These are phyloP conservation scores for Bibio marci DNA, from an alignment of 2,888 invertebrate genomes.

Conservation along the genomic window DNA sequence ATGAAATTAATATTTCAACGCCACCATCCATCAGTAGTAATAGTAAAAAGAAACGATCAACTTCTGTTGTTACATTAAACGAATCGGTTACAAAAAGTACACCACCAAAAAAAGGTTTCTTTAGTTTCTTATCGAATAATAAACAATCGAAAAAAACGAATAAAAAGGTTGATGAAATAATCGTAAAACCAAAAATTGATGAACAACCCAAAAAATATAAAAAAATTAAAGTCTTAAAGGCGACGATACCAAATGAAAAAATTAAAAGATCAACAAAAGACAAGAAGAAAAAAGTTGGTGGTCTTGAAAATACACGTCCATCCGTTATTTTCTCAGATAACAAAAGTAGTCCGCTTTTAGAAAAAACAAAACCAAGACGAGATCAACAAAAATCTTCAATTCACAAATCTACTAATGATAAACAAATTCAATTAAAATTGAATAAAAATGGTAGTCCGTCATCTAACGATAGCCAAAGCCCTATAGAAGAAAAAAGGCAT, in stretches of 20 bases:
- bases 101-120: conserved; percentile 1
- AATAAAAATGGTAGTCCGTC: no score
- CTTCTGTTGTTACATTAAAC: conserved; percentile 1
- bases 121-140: conserved; percentile 3
- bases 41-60: conserved; percentile 2
- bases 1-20: not conserved
- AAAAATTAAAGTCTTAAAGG: conserved; percentile 8
- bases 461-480: no score
- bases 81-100: not conserved
- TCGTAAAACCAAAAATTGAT: not conserved
- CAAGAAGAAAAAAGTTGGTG: not conserved
- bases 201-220: not conserved
- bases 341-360: not conserved
- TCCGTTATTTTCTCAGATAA: not conserved
- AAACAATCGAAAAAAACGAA: not conserved
- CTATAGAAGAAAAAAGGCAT: no score
- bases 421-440: no score
- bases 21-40: conserved; percentile 2
- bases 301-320: no score
- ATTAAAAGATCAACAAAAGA: not conserved
- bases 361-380: no score
- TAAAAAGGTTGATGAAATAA: conserved; percentile 5
- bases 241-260: conserved; percentile 7
- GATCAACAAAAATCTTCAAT: no score
- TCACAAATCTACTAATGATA: no score